Evolutionary conservation across 35 echinoderm and acorn worm genomes (phyloP), one percentile per base, ranked within the genome.

Genomic region (Heliocidaris erythrogramma): DNA sequence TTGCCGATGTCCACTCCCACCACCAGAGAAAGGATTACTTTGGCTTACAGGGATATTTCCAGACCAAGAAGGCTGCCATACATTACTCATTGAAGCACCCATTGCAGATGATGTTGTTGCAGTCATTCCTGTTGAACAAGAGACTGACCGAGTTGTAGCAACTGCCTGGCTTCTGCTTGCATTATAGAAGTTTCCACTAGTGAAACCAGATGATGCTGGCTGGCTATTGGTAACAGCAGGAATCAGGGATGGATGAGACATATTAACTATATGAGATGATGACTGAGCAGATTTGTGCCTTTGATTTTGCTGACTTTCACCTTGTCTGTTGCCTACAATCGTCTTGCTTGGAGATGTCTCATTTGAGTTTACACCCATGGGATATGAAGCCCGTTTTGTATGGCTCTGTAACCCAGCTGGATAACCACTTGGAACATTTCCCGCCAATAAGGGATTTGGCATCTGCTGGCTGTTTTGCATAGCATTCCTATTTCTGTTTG

Each of bases 51-150:
- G 87, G 31, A 48, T 30, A 89, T 89, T 89, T 35, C 87, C 87
- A 42, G 87, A 47, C 87, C 87, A 89, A 17, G 31, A 48, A 48
- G 87, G 87, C 47, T 89, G 87, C 87, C 87, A 89, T 78, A n/a
- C 65, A 17, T 78, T 78, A n/a, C 65, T 78, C 65, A 78, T 78
- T 21, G 65, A 78, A 78, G 65, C 21, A 78, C 65, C 65, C 18
- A 24, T 78, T 24, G 27, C 65, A 78, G 65, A 78, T n/a, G 65
- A 78, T 78, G 65, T 56, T 56, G 52, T 78, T 4, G 27, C 65
- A n/a, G 65, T 78, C 65, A 78, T n/a, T 78, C 65, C 65, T 78
- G 21, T 78, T 78, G 65, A 78, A 78, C 7, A 6, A 78, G 65
- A 78, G 1, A 18, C 65, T 78, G 65, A 78, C 8, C 65, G 65